Base-by-base conservation (phyloP, 2,888 invertebrate species). In the Phyllotreta striolata region DNA sequence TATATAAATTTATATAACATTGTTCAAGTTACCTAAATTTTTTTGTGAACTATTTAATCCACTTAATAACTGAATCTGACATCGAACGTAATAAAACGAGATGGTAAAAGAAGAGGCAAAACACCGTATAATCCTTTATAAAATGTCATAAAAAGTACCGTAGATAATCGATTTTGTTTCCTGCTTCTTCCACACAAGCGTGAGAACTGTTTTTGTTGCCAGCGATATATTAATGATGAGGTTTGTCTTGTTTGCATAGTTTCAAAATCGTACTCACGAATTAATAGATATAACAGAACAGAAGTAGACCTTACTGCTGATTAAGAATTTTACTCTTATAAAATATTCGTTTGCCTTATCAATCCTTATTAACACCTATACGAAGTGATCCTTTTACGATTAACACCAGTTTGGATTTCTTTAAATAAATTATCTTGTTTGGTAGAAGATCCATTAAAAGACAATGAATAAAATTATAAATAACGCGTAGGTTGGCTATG, bases 131-230 rank as follows among this genome's bases (percentile, higher is more conserved):
- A 67, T 70, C 63, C 61, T 60, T 65, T 40, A 64, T 66, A 63
- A 71, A 69, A 67, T 71, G 69, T 68, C 70, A 72, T 66, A 68
- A 72, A 73, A 72, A 67, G 62, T 59, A 67, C 52, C 51, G 60
- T 63, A 69, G 66, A 72, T 74, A 74, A 74, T 74, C 71, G 73
- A 72, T 73, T 73, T 72, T 68, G 73, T 73, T 73, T 74, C 74
- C 74, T 73, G 72, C 69, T 69, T 63, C 40, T 60, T 66, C 62
- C n/a, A 55, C 47, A 55, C 59, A 55, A 72, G 67, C 72, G 72
- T 72, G 72, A 70, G 72, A 72, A 72, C 62, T 62, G 62, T 68
- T 66, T 68, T 68, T 71, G 46, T 64, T 66, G 40, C 37, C 38
- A 24, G 49, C n/a, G 40, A 39, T 49, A 13, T 55, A 62, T 61